These are phyloP conservation scores for Rhinopomastus cyanomelas DNA, from an alignment of 2,113 vertebrate genomes.

Conservation along the genomic window DNA sequence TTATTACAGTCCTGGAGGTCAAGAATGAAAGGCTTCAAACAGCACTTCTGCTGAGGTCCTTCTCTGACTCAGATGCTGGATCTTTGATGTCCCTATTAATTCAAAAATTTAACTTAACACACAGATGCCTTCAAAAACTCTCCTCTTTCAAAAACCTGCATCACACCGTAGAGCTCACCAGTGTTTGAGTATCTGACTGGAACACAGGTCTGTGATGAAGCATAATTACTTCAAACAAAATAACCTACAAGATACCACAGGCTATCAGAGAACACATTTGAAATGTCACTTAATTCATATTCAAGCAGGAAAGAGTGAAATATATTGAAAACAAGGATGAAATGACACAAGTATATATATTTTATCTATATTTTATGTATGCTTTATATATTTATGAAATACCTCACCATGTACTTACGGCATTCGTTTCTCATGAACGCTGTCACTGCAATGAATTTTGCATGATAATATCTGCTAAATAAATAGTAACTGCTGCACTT, in stretches of 20 bases:
- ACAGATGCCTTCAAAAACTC: slow-evolving; percentile 49
- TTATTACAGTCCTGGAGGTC: slow-evolving; percentile 63
- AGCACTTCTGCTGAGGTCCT: slow-evolving; percentile 39
- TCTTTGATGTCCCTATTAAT: slow-evolving; percentile 59
- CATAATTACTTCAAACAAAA: slow-evolving; percentile 40
- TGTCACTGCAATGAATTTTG: not conserved
- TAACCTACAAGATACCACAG: slow-evolving; percentile 12
- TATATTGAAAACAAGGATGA: not conserved
- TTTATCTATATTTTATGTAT: not conserved
- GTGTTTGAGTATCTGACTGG: slow-evolving; percentile 3
- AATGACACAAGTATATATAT: not conserved
- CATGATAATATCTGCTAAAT: not conserved
- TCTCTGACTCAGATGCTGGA: slow-evolving; percentile 42
- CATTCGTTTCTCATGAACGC: not conserved
- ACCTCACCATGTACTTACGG: not conserved
- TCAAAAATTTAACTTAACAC: slow-evolving; percentile 42
- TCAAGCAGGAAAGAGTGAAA: slow-evolving; percentile 17
- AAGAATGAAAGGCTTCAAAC: slow-evolving; percentile 63
- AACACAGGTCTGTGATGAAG: slow-evolving; percentile 35
- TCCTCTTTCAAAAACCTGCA: slow-evolving; percentile 7
- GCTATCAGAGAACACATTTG: slow-evolving; percentile 9
- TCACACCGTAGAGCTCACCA: not conserved
- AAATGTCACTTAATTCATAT: slow-evolving; percentile 35
- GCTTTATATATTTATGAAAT: slow-evolving; percentile 19
- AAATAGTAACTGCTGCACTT: not conserved